Evolutionary conservation across 2,113 vertebrate species (phyloP), one percentile per base, ranked within the genome.

Genomic region (Prunella himalayana): DNA sequence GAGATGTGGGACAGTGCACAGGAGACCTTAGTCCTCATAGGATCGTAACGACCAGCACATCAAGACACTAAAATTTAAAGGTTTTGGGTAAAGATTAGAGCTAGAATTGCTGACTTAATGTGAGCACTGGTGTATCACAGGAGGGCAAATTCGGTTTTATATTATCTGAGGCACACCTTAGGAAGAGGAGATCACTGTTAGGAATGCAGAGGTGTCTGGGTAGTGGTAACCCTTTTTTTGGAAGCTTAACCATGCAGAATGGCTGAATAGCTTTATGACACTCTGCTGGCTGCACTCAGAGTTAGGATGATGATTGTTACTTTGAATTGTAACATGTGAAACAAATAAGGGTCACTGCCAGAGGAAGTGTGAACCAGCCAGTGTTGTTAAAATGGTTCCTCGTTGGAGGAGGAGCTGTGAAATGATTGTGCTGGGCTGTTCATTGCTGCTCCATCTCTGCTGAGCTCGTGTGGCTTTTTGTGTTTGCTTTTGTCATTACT

Each of bases 261-360:
- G n/a, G 31, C 37, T 50, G 3, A 59, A 10, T 17, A 63, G 30
- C 61, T 73, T 11, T 3, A 2, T 31, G 28, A 5, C 15, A 2
- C 13, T 72, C 0, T 45, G 56, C 22, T n/a, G 17, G 8, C 24
- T 89, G 39, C 15, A 13, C 11, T 66, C 50, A 11, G 1, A 49
- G 15, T 57, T 45, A 25, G 0, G 1, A 54, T 19, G 8, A 2
- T 60, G 7, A 4, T 59, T 0, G 0, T 66, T 78, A 11, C 6
- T 78, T 82, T 65, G 6, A 80, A 12, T 8, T 64, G 11, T 13
- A 4, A 5, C 4, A 2, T 15, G 13, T 37, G 21, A 76, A 80
- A 51, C 9, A 69, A 42, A 20, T 69, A 27, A 72, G 42, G 15
- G 16, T 39, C 23, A 6, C 15, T 53, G 41, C 79, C 54, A 63